Conservation (phyloP, 2,888 invertebrate species). For the Drosophila buzzatii region DNA sequence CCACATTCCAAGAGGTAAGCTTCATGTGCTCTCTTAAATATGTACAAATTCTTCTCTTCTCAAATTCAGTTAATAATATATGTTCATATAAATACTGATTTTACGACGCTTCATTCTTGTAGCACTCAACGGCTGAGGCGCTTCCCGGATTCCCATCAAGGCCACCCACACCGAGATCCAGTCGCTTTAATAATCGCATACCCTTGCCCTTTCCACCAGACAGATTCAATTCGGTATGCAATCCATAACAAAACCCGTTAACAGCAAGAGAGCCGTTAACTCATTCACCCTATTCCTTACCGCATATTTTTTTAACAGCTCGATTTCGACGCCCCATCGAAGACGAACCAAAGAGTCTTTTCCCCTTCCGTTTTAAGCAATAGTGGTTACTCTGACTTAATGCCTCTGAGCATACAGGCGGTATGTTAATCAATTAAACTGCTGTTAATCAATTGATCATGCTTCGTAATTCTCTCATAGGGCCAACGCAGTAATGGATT, state of each 20-base stretch:
- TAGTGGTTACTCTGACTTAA: background rate
- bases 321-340: background rate
- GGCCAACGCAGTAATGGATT: background rate
- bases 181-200: background rate
- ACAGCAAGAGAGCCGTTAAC: too few species aligned
- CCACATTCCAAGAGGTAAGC: constrained; percentile 18
- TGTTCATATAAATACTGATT: background rate
- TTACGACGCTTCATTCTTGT: too few species aligned
- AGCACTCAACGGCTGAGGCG: constrained; percentile 18
- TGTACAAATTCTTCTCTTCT: too few species aligned
- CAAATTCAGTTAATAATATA: too few species aligned
- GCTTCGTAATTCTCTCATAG: constrained; percentile 1
- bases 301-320: background rate
- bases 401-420: constrained; percentile 8
- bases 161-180: background rate
- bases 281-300: background rate
- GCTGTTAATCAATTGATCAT: background rate
- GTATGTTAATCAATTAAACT: constrained; percentile 1
- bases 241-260: background rate
- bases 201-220: background rate
- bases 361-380: background rate
- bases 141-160: too few species aligned
- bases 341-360: background rate
- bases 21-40: background rate
- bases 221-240: constrained; percentile 14